Conservation (phyloP, 2,888 invertebrate species). For the Xiphydria camelus region DNA sequence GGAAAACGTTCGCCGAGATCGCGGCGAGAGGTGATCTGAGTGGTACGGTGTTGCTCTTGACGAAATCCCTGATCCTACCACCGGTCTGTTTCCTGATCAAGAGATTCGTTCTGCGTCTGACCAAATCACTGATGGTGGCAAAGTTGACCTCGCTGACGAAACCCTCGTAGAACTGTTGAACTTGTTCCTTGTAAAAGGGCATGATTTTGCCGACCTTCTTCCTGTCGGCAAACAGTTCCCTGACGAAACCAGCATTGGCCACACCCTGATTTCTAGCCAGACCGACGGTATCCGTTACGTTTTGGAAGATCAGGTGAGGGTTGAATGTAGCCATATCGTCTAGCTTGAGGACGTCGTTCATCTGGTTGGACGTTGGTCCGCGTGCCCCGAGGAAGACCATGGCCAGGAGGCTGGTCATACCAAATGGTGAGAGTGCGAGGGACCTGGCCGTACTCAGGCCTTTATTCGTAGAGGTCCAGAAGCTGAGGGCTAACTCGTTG, state of each 20-base stretch:
- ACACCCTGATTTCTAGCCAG: slow-evolving; percentile 71
- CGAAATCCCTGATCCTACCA: slow-evolving; percentile 76
- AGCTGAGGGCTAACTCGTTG: slow-evolving; percentile 82
- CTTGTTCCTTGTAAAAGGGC: slow-evolving; percentile 86
- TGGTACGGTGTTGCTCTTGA: slow-evolving; percentile 72
- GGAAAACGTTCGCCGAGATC: slow-evolving; percentile 79
- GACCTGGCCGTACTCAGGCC: slow-evolving; percentile 77
- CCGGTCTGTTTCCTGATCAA: slow-evolving; percentile 78
- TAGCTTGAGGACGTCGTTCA: slow-evolving; percentile 82
- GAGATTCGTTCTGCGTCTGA: slow-evolving; percentile 79
- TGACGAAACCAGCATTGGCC: slow-evolving; percentile 77
- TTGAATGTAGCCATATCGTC: slow-evolving; percentile 91
- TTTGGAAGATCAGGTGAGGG: slow-evolving; percentile 84
- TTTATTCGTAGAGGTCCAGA: slow-evolving; percentile 73
- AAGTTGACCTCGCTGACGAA: slow-evolving; percentile 85
- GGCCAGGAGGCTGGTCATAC: slow-evolving; percentile 81
- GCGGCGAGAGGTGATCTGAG: slow-evolving; percentile 79
- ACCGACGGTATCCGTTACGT: slow-evolving; percentile 81
- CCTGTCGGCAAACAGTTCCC: slow-evolving; percentile 82
- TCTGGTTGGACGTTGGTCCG: slow-evolving; percentile 85
- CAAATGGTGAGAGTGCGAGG: slow-evolving; percentile 81
- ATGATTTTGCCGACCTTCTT: slow-evolving; percentile 74
- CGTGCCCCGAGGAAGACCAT: slow-evolving; percentile 89
- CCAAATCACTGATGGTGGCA: slow-evolving; percentile 78
- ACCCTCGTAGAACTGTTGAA: slow-evolving; percentile 84